Percentiles rank a stretch among this genome's conserved stretches.
Conservation (phyloP, 1,140 invertebrate species). For the Trypoxylus dichotomus region DNA sequence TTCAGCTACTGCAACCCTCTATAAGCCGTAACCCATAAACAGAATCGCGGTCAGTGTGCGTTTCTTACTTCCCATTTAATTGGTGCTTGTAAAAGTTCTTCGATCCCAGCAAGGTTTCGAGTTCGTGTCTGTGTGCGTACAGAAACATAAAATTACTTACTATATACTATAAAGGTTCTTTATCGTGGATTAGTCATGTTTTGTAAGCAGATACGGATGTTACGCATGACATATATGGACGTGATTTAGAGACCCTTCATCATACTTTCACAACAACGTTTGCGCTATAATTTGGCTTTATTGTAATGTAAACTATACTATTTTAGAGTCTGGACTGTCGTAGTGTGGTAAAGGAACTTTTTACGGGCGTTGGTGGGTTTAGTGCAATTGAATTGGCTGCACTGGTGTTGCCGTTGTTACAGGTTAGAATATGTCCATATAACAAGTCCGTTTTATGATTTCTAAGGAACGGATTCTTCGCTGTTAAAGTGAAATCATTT, state of each 20-base stretch:
- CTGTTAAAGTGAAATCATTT: background rate
- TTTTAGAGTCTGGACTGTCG: slow-evolving; percentile 15
- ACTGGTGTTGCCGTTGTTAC: background rate
- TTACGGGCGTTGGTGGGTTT: slow-evolving; percentile 5
- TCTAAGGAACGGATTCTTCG: background rate
- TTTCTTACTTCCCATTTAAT: background rate
- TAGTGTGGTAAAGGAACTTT: background rate
- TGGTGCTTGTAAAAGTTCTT: background rate
- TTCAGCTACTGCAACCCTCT: background rate
- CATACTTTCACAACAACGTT: slow-evolving; percentile 14
- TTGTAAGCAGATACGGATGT: slow-evolving; percentile 21
- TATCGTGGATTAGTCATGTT: slow-evolving; percentile 19
- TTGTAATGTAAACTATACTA: slow-evolving; percentile 21
- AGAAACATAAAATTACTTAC: slow-evolving; percentile 1
- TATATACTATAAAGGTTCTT: background rate
- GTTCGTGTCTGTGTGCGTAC: background rate
- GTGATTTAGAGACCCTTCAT: slow-evolving; percentile 21
- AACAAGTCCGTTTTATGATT: slow-evolving; percentile 12
- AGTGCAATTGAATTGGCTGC: slow-evolving; percentile 5
- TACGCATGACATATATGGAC: slow-evolving; percentile 15
- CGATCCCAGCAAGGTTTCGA: background rate
- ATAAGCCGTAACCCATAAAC: background rate
- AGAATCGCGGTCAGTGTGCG: background rate
- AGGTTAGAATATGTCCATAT: background rate
- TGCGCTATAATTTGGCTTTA: slow-evolving; percentile 23